Conservation (phyloP, 2,113 vertebrate genomes). For the Muntiacus reevesi region DNA sequence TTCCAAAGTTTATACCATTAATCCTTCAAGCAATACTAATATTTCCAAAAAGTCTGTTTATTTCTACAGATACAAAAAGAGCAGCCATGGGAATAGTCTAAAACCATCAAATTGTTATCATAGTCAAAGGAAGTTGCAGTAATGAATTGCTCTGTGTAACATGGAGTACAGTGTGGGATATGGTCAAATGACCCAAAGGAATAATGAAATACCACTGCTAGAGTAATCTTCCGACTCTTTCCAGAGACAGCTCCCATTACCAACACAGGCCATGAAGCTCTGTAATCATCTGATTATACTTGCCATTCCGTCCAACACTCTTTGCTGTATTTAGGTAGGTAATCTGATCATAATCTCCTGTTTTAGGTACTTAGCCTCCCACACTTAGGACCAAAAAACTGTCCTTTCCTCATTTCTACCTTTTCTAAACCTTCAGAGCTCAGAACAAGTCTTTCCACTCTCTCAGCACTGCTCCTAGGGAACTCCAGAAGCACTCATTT, state of each 20-base stretch:
- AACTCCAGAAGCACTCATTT: neutral
- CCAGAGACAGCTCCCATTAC: neutral
- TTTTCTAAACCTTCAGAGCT: slow-evolving; percentile 25
- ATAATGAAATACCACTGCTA: neutral
- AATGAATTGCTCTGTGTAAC: neutral
- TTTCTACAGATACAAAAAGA: neutral
- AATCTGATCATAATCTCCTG: neutral
- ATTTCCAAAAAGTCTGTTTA: neutral
- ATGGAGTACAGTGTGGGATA: neutral
- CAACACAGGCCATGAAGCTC: neutral
- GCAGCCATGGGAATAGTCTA: neutral
- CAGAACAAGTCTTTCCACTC: neutral
- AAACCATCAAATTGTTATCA: neutral
- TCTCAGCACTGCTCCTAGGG: neutral
- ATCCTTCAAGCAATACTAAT: neutral
- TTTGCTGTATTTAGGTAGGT: neutral
- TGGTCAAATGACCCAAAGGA: neutral
- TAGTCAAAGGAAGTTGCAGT: neutral
- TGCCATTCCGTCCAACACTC: neutral
- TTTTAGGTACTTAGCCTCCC: neutral
- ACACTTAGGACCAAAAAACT: neutral
- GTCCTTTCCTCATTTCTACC: neutral
- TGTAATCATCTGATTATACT: neutral
- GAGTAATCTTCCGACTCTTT: neutral
- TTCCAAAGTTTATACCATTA: neutral